Conservation (phyloP, 1,140 invertebrate species). For the Sinella curviseta region DNA sequence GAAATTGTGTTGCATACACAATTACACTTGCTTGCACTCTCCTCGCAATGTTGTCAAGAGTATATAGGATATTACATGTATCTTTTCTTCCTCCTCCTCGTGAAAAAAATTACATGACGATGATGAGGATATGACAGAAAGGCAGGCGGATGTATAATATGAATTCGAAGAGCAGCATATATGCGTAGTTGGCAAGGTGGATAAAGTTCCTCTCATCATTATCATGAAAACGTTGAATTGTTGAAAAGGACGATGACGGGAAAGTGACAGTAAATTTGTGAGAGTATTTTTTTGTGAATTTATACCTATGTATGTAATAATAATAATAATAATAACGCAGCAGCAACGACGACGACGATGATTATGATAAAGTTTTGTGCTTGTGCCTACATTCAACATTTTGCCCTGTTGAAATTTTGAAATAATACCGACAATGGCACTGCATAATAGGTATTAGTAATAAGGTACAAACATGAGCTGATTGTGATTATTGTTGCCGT, state of each 20-base stretch:
- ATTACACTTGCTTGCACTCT: neutral
- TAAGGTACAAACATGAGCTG: neutral
- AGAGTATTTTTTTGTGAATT: constrained; percentile 1
- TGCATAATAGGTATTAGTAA: neutral
- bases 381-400: neutral
- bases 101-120: neutral
- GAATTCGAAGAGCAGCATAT: neutral
- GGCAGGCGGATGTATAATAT: neutral
- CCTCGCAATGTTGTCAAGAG: neutral
- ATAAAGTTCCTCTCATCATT: neutral
- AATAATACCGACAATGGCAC: neutral
- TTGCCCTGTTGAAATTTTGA: neutral
- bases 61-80: too few species aligned
- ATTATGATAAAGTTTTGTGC: neutral
- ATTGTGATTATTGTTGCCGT: neutral
- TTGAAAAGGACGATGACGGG: constrained; percentile 7
- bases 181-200: neutral
- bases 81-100: neutral
- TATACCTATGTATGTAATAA: neutral
- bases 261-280: constrained; percentile 27
- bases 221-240: neutral
- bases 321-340: neutral
- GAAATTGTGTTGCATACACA: constrained; percentile 7
- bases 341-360: neutral
- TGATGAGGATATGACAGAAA: neutral